Base-by-base conservation (phyloP, 1,140 invertebrate genomes). In the Nomia melanderi region DNA sequence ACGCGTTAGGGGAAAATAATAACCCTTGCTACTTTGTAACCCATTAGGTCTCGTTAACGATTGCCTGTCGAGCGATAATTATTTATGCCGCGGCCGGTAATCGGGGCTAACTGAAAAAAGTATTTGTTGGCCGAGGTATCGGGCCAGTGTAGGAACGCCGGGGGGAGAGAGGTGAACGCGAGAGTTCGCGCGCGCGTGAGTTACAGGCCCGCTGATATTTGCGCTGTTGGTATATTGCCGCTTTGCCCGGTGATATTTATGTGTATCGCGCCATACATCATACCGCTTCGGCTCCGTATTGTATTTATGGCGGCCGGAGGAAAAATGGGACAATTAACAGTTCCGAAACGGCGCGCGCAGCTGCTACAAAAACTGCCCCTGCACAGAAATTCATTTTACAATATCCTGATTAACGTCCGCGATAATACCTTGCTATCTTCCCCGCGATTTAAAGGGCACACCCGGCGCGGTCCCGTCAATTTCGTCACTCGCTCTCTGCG, bases 171-270 rank as follows among this genome's bases (percentile, higher is more conserved):
- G 41, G 12, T 4, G 14, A 0, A 12, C 11, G 12, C 12, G 36
- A 12, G 39, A 14, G 39, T 41, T 14, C 33, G 33, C 33, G 12
- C 31, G 60, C 20, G 17, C 20, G 64, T 78, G 81, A 83, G 76
- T 82, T 82, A 79, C 81, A 83, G 69, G 63, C 59, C 71, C 80
- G 81, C 57, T 82, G 81, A 82, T 83, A 71, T 83, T 66, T 78
- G 65, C 73, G 73, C 73, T 62, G 29, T 71, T 70, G 79, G 54
- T 77, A 70, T 64, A 82, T 73, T 64, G 80, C 56, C 59, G 79
- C 79, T 77, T 78, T 53, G 39, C 44, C 36, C 65, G 65, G 44
- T 70, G 76, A 83, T 83, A 83, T 83, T 83, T 83, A 83, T 83
- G 75, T 66, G 70, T 78, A 74, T 70, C 80, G 80, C 76, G 69